Evolutionary conservation across 2,113 vertebrate genomes (phyloP), one percentile per base, ranked within the genome.

Genomic region (Cettia cetti): DNA sequence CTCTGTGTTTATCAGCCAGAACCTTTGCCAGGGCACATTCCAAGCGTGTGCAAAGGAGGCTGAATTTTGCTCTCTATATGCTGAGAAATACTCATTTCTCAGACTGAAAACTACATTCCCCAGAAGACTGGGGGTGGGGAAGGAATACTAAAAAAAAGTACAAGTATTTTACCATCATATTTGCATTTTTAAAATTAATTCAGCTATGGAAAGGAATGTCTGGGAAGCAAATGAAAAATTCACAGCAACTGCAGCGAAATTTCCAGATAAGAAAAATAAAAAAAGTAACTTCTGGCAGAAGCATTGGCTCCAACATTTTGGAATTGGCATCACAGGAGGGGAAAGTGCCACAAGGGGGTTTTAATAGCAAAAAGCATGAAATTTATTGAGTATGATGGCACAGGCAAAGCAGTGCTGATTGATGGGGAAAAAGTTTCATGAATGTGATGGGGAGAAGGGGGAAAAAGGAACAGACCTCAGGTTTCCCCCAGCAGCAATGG

Each of bases 1-100:
- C n/a, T 56, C 15, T 0, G 0, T 35, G 6, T 65, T 77, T 33
- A 2, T 70, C 53, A 21, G 28, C 9, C 0, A 0, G 28, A 54
- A 6, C 9, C 31, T 74, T 53, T 26, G 31, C 52, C 81, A 79
- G 70, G 72, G 15, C 19, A 16, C 42, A 61, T 50, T 47, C 75
- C 27, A 31, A 78, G 10, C 28, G 27, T 9, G 0, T 37, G 35
- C 47, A 45, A 19, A 72, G 83, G 10, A 22, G 7, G 15, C 11
- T 4, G 2, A 5, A 6, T 72, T 84, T 69, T 65, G 7, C 20
- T 87, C 56, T 84, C 21, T 64, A 0, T 17, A 33, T 10, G 9
- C 37, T 39, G 31, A 44, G 59, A 72, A 70, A 70, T 47, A 14
- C 15, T 65, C 2, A 7, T 59, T 64, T 77, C 82, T 81, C 49